A percentile compares a stretch with the other conserved stretches of the same genome.
Conservation (phyloP, 2,888 invertebrate species). For the Chydorus sphaericus region DNA sequence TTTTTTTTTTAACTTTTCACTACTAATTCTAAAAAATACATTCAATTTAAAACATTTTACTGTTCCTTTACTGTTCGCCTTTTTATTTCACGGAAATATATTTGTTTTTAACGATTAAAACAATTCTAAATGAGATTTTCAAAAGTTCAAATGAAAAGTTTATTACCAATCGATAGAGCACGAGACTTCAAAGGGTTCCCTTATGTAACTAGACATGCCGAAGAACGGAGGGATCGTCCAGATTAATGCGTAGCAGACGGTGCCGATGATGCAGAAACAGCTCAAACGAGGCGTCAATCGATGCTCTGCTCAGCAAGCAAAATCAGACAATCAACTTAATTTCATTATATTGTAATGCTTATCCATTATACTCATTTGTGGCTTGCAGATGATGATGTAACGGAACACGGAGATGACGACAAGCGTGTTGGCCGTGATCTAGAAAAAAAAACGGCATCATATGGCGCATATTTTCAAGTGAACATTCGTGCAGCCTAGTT, state of each 20-base stretch:
- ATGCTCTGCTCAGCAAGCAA: constrained; percentile 17
- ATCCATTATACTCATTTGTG: constrained; percentile 18
- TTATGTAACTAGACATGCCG: constrained; percentile 19
- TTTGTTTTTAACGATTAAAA: too few relatives aligned
- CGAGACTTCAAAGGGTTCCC: constrained; percentile 18
- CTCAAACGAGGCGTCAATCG: constrained; percentile 17
- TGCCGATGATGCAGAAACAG: constrained; percentile 14
- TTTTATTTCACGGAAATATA: too few relatives aligned
- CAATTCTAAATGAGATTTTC: too few relatives aligned
- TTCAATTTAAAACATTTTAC: too few relatives aligned
- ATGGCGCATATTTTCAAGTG: too few relatives aligned
- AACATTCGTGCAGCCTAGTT: too few relatives aligned
- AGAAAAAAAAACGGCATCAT: neutral
- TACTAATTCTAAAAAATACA: too few relatives aligned
- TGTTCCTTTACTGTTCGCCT: too few relatives aligned
- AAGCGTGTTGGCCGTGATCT: constrained; percentile 18
- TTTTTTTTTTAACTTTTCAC: too few relatives aligned
- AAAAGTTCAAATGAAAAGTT: too few relatives aligned
- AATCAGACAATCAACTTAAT: too few relatives aligned
- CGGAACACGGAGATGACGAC: constrained; percentile 18
- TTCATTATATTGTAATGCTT: too few relatives aligned
- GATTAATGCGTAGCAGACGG: constrained; percentile 19
- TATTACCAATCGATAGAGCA: constrained; percentile 19
- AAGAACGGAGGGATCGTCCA: constrained; percentile 19
- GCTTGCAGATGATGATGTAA: constrained; percentile 18